Evolutionary conservation across 1,140 invertebrate species (phyloP).

Genomic region (Pseudomyrmex pallidus): DNA sequence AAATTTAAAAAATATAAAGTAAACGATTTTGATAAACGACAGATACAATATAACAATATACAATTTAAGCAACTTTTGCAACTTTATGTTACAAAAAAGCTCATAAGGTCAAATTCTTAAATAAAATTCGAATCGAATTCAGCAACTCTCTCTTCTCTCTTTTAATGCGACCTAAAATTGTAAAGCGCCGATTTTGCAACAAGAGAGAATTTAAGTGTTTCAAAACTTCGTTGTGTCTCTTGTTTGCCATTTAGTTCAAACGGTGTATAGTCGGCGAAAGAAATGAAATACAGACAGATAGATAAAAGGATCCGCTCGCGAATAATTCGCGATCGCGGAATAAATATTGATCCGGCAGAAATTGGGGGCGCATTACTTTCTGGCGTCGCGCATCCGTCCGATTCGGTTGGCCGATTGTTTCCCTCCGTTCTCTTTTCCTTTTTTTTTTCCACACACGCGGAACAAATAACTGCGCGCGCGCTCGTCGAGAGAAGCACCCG

Average conservation of each 20-base stretch:
- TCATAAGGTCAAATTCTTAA: too few species aligned
- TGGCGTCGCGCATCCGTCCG: slow-evolving; percentile 49
- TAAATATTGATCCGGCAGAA: slow-evolving; percentile 59
- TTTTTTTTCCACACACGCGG: slow-evolving; percentile 47
- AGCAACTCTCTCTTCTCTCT: too few species aligned
- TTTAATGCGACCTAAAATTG: not conserved
- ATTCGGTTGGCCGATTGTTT: slow-evolving; percentile 68
- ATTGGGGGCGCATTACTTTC: slow-evolving; percentile 55
- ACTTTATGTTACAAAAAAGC: too few species aligned
- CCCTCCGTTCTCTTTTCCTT: slow-evolving; percentile 52
- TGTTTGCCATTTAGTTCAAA: too few species aligned
- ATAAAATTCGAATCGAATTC: too few species aligned
- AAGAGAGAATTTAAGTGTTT: not conserved
- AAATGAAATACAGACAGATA: not conserved
- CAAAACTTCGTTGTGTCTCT: too few species aligned
- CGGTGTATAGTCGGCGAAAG: too few species aligned
- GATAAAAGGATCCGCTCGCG: not conserved
- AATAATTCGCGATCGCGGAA: slow-evolving; percentile 42
- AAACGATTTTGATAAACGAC: too few species aligned
- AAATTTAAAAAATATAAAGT: too few species aligned
- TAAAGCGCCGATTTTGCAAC: not conserved
- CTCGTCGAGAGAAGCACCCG: slow-evolving; percentile 55
- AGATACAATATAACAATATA: too few species aligned
- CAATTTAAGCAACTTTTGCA: too few species aligned
- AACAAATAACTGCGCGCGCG: slow-evolving; percentile 71